Conservation (phyloP, 2,888 invertebrate species). For the Biston stratarius region DNA sequence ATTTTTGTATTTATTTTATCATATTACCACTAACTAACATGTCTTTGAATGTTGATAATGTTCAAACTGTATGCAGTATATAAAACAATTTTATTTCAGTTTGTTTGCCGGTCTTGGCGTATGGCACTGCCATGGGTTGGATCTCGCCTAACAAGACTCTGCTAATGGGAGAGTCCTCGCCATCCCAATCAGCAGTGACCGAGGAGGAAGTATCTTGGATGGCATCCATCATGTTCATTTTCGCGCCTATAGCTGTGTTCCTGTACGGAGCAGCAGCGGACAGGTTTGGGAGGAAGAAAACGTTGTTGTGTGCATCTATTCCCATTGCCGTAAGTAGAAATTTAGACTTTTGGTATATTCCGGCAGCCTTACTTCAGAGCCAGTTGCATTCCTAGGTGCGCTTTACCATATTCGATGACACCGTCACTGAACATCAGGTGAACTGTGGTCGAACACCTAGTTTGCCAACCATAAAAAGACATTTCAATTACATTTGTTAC, state of each 20-base stretch:
- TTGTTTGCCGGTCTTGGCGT: constrained; percentile 82
- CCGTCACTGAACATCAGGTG: too few species aligned
- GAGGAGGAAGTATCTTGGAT: constrained; percentile 85
- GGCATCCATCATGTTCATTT: constrained; percentile 86
- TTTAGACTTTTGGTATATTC: too few species aligned
- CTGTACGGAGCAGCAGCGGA: constrained; percentile 83
- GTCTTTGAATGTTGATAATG: too few species aligned
- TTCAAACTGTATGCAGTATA: not conserved
- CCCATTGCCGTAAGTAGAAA: constrained; percentile 71
- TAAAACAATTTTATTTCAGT: constrained; percentile 68
- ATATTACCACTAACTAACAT: too few species aligned
- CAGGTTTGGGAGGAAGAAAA: constrained; percentile 81
- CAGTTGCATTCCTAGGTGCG: too few species aligned
- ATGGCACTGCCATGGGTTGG: constrained; percentile 86
- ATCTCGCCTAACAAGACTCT: constrained; percentile 83
- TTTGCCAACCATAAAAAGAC: too few species aligned
- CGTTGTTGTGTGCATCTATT: constrained; percentile 70
- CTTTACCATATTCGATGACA: too few species aligned
- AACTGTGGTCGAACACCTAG: too few species aligned
- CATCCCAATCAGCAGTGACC: constrained; percentile 66
- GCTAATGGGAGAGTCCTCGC: constrained; percentile 75
- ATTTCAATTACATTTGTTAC: too few species aligned
- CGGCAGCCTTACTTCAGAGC: too few species aligned
- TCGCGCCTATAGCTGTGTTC: constrained; percentile 84
- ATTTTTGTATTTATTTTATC: too few species aligned